A percentile compares a stretch with the other conserved stretches of the same genome.
These are phyloP conservation scores for Acronicta psi DNA, from an alignment of 2,888 invertebrate genomes.

Conservation along the genomic window DNA sequence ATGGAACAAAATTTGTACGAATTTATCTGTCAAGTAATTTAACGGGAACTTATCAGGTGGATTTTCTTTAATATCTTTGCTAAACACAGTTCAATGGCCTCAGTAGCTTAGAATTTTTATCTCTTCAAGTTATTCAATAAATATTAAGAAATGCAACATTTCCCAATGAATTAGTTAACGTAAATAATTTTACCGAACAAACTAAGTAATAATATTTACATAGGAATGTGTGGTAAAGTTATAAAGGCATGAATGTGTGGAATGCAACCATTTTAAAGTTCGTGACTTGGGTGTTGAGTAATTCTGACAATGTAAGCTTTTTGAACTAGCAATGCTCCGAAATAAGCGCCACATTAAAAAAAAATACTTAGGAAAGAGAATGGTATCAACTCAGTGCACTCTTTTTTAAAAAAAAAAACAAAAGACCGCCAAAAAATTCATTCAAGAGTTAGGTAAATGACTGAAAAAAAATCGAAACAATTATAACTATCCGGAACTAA, in stretches of 20 bases:
- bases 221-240: slow-evolving; percentile 31
- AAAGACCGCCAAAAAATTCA: too few relatives aligned
- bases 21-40: too few relatives aligned
- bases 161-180: slow-evolving; percentile 3
- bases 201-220: slow-evolving; percentile 23
- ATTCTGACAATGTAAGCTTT: slow-evolving; percentile 11
- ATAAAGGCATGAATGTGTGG: slow-evolving; percentile 30
- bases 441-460: too few relatives aligned
- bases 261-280: slow-evolving; percentile 45
- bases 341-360: neutral
- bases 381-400: too few relatives aligned
- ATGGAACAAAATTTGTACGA: too few relatives aligned
- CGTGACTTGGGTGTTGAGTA: slow-evolving; percentile 52
- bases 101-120: too few relatives aligned
- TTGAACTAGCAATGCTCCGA: neutral
- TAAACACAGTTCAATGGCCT: too few relatives aligned
- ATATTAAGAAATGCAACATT: slow-evolving; percentile 1
- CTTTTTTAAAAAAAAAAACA: too few relatives aligned
- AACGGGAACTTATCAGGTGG: too few relatives aligned
- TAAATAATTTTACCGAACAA: slow-evolving; percentile 7
- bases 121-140: neutral
- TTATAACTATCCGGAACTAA: slow-evolving; percentile 21
- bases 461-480: neutral
- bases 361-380: neutral
- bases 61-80: too few relatives aligned